Conservation (phyloP, 1,140 invertebrate genomes). For the Reticulitermes speratus region DNA sequence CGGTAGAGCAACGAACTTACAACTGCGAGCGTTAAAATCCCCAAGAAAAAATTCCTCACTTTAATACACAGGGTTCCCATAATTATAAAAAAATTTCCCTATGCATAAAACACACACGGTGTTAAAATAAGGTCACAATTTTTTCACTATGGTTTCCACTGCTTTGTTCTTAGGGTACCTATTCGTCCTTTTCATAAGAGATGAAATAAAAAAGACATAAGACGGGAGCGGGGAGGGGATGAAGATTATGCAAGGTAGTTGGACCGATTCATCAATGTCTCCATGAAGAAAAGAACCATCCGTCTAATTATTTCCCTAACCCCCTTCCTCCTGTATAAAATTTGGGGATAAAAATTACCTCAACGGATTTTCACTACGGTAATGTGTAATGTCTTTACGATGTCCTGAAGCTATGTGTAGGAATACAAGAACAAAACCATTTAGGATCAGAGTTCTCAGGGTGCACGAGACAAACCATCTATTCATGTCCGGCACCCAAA, state of each 20-base stretch:
- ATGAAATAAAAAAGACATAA: slow-evolving; percentile 9
- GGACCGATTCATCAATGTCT: slow-evolving; percentile 18
- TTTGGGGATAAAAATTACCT: slow-evolving; percentile 16
- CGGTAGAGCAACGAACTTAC: too few species aligned
- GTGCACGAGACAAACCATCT: slow-evolving; percentile 13
- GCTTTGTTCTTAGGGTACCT: slow-evolving; percentile 3
- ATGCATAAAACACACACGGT: background rate
- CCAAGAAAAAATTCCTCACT: too few species aligned
- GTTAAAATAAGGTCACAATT: slow-evolving; percentile 6
- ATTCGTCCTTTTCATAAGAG: background rate
- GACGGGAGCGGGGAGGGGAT: background rate
- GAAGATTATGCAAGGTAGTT: background rate
- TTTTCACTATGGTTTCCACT: background rate
- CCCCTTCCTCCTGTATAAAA: background rate
- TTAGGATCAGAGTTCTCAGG: background rate
- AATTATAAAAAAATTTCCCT: background rate
- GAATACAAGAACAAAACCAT: slow-evolving; percentile 14
- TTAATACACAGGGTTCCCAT: too few species aligned
- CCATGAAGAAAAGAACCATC: background rate
- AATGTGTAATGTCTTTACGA: slow-evolving; percentile 3
- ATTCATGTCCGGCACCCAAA: background rate
- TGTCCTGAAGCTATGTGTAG: background rate
- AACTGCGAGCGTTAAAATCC: too few species aligned
- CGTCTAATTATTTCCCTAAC: slow-evolving; percentile 13
- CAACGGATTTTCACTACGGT: slow-evolving; percentile 10